Evolutionary conservation across 2,113 vertebrate genomes (phyloP).

Genomic region (Podocnemis expansa): DNA sequence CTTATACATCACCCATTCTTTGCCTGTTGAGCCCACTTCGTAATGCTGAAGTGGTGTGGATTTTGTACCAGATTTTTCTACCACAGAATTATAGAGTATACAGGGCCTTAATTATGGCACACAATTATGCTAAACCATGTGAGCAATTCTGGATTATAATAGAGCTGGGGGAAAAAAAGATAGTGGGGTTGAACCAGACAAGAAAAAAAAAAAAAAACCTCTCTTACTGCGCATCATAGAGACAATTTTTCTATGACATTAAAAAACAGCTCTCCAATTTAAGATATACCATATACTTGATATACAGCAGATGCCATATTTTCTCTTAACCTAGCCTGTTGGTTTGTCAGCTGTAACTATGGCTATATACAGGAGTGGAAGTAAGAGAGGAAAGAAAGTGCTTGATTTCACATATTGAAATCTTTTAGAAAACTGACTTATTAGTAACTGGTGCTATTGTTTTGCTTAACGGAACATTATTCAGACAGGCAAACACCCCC

Average conservation of each 20-base stretch:
- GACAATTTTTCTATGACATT: not conserved
- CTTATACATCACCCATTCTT: not conserved
- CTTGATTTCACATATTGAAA: not conserved
- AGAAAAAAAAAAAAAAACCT: too few relatives aligned
- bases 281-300: not conserved
- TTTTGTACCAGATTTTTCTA: not conserved
- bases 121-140: not conserved
- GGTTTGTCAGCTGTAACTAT: not conserved
- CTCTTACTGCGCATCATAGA: not conserved
- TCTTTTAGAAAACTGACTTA: fast-evolving
- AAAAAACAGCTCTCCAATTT: fast-evolving
- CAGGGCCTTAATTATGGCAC: not conserved
- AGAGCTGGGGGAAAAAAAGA: not conserved
- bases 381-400: not conserved
- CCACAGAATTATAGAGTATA: not conserved
- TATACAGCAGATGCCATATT: not conserved
- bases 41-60: not conserved
- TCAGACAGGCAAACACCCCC: not conserved
- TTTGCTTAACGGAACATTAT: not conserved
- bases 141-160: not conserved
- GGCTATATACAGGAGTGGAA: not conserved
- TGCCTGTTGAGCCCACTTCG: not conserved
- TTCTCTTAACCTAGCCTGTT: not conserved
- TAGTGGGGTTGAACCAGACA: not conserved
- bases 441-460: not conserved